Percentiles rank a stretch among this genome's conserved stretches.
phyloP scores from a whole-genome alignment of 2,113 vertebrate genomes.

The Sapajus apella region DNA sequence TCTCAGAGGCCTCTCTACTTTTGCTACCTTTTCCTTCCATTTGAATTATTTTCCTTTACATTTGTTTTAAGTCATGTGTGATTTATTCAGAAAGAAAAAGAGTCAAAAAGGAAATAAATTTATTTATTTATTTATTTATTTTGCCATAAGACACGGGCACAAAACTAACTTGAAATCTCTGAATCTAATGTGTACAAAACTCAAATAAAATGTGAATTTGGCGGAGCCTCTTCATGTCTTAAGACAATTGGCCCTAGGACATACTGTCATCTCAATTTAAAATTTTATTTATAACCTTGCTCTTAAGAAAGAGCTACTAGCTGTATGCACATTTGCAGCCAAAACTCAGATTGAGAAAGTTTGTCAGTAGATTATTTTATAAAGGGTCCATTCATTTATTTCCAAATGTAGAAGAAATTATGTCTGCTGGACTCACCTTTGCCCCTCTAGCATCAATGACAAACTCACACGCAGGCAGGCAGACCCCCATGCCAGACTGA shows the following conservation, averaged over 20 bases:
- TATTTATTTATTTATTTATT: conserved; percentile 10
- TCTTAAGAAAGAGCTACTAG: background rate
- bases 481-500: background rate
- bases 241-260: background rate
- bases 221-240: background rate
- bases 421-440: background rate
- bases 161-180: background rate
- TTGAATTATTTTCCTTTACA: background rate
- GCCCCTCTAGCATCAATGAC: background rate
- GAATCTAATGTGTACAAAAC: background rate
- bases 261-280: background rate
- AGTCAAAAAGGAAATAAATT: background rate
- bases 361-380: background rate
- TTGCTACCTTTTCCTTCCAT: background rate
- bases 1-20: background rate
- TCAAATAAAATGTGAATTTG: background rate
- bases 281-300: background rate
- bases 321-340: background rate
- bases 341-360: background rate
- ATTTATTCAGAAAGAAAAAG: conserved; percentile 36
- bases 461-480: background rate
- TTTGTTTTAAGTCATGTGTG: conserved; percentile 23
- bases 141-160: background rate
- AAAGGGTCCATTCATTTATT: background rate
- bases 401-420: conserved; percentile 25